Percentiles rank a stretch among this genome's conserved stretches.
Conservation (phyloP, 2,888 invertebrate genomes). For the Smittia aterrima region DNA sequence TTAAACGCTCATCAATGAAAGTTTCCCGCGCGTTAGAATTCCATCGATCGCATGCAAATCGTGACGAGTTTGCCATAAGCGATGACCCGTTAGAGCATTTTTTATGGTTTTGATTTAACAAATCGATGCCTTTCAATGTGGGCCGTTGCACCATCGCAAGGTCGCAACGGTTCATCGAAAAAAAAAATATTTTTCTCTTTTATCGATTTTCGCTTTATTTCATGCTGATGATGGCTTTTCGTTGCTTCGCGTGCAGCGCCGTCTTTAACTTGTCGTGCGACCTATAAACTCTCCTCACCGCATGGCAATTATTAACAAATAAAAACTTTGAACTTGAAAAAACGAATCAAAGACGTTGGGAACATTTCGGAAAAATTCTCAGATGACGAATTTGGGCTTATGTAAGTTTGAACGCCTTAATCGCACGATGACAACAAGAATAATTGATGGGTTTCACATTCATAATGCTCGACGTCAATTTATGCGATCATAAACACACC, state of each 20-base stretch:
- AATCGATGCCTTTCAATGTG: not conserved
- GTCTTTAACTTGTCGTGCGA: constrained; percentile 10
- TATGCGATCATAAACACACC: not conserved
- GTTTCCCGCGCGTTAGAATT: not conserved
- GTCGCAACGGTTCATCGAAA: not conserved
- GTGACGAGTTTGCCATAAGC: not conserved
- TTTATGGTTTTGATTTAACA: not conserved
- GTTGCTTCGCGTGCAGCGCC: not conserved
- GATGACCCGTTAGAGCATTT: not conserved
- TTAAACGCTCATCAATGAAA: not conserved
- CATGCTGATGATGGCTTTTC: not conserved
- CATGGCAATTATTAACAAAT: too few species aligned
- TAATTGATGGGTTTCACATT: not conserved
- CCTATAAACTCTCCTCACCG: constrained; percentile 14
- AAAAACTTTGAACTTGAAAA: not conserved
- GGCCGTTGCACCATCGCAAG: constrained; percentile 26
- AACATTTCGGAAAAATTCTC: not conserved
- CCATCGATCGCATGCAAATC: not conserved
- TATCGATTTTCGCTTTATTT: not conserved
- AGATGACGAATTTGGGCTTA: not conserved
- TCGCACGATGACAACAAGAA: not conserved
- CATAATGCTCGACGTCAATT: not conserved
- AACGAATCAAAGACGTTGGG: not conserved
- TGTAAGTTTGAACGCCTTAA: not conserved
- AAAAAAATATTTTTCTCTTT: not conserved